These are phyloP conservation scores for Kradibia gibbosae DNA, from an alignment of 1,140 invertebrate species.

Conservation along the genomic window DNA sequence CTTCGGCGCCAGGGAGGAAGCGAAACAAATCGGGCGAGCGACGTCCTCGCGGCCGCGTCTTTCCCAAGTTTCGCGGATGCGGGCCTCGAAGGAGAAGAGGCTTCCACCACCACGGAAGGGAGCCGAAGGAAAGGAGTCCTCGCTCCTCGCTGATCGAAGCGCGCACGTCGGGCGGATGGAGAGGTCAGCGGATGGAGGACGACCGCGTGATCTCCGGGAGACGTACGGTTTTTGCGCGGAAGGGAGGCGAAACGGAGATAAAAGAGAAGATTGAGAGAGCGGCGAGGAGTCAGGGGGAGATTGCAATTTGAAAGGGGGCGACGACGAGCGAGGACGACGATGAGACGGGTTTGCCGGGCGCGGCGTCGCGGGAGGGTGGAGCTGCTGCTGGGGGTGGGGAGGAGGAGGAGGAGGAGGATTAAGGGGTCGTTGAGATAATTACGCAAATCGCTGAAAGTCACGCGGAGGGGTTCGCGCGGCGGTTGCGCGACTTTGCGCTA, in stretches of 20 bases:
- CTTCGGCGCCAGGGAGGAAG: no score
- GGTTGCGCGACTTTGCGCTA: constrained; percentile 10
- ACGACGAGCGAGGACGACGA: not conserved
- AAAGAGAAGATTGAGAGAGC: not conserved
- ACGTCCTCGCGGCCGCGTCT: no score
- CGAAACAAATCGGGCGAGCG: not conserved
- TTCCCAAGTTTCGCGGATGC: no score
- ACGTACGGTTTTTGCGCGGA: not conserved
- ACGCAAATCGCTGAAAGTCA: constrained; percentile 41
- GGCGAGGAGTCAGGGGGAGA: not conserved
- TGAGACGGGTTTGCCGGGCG: not conserved
- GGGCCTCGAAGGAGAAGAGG: not conserved
- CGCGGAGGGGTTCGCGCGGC: not conserved
- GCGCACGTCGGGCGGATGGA: not conserved
- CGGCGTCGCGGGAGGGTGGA: no score
- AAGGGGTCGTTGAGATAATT: constrained; percentile 38
- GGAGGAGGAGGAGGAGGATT: not conserved
- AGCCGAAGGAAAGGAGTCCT: no score
- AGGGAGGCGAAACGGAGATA: not conserved
- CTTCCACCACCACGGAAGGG: not conserved
- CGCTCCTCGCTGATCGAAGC: no score
- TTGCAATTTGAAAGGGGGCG: not conserved
- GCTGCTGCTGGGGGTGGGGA: not conserved
- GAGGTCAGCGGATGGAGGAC: not conserved
- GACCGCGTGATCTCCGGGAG: no score